Evolutionary conservation across 1,140 invertebrate genomes (phyloP).

Genomic region (Teleogryllus occipitalis): DNA sequence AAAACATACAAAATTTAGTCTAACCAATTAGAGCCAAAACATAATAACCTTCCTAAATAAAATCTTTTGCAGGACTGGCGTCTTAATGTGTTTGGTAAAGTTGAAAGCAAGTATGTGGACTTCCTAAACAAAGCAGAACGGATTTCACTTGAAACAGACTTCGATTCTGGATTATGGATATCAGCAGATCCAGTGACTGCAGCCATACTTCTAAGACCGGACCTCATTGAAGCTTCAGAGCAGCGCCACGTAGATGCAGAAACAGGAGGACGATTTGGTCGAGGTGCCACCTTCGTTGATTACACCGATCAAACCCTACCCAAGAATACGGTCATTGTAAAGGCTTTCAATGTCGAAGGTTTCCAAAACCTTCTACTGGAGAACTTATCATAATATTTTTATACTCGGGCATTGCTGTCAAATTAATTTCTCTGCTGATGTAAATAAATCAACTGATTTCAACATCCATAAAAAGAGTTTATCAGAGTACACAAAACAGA

Average conservation of each 20-base stretch:
- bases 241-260: neutral
- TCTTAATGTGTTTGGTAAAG: neutral
- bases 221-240: neutral
- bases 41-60: neutral
- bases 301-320: neutral
- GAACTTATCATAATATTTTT: neutral
- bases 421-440: neutral
- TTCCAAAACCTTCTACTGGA: neutral
- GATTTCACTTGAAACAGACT: neutral
- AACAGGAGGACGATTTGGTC: neutral
- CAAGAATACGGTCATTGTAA: slow-evolving; percentile 2
- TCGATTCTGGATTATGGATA: neutral
- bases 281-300: slow-evolving; percentile 8
- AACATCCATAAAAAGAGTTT: neutral
- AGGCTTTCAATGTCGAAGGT: neutral
- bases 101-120: neutral
- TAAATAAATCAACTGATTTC: neutral
- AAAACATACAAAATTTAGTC: neutral
- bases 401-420: neutral
- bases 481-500: neutral
- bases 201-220: neutral
- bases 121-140: slow-evolving; percentile 10
- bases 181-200: neutral
- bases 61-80: slow-evolving; percentile 12
- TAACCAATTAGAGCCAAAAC: no score